Conservation (phyloP, 2,888 invertebrate species). For the Megamerina dolium region DNA sequence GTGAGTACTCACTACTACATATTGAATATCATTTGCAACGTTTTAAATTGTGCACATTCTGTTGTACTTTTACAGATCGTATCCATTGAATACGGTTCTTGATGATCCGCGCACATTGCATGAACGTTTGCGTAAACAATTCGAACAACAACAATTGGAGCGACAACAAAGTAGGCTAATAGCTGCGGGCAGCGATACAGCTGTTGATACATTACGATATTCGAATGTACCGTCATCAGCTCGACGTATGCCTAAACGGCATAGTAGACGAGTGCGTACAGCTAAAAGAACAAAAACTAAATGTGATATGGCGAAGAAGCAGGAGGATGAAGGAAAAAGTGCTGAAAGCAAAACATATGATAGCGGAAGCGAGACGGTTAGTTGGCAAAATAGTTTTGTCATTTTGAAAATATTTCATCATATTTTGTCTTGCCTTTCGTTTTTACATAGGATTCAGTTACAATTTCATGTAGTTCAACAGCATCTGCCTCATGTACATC, state of each 20-base stretch:
- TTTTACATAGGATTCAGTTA: too few relatives aligned
- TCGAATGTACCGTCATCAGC: neutral
- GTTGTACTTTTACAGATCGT: conserved; percentile 59
- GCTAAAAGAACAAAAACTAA: conserved; percentile 13
- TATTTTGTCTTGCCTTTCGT: too few relatives aligned
- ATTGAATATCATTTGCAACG: neutral
- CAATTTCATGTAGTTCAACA: too few relatives aligned
- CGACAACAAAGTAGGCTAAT: conserved; percentile 2
- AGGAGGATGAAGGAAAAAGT: too few relatives aligned
- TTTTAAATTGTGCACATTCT: neutral
- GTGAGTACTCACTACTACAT: conserved; percentile 41
- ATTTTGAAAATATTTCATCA: too few relatives aligned
- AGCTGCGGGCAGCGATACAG: conserved; percentile 18
- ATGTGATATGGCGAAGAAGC: conserved; percentile 10
- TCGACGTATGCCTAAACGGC: conserved; percentile 12
- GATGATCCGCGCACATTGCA: conserved; percentile 26
- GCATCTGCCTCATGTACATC: too few relatives aligned
- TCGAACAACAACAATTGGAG: conserved; percentile 5
- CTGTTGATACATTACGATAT: conserved; percentile 16
- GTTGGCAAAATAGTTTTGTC: too few relatives aligned
- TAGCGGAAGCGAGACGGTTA: conserved; percentile 29
- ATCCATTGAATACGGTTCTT: conserved; percentile 87
- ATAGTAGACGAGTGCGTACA: conserved; percentile 12
- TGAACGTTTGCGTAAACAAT: conserved; percentile 19
- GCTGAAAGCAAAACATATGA: too few relatives aligned